Evolutionary conservation across 2,113 vertebrate species (phyloP).

Genomic region (Alexandromys fortis): DNA sequence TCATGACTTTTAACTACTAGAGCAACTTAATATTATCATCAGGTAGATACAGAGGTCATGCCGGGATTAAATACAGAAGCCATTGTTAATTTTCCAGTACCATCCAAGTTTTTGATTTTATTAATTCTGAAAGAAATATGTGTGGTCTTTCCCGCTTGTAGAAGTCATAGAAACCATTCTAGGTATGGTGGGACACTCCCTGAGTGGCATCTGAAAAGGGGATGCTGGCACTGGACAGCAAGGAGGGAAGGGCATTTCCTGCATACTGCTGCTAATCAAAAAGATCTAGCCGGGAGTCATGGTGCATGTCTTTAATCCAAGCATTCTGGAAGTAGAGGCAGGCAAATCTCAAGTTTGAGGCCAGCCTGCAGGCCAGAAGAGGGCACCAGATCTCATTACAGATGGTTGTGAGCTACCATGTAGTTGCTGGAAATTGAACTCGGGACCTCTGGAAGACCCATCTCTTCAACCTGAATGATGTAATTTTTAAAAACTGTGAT

Average conservation of each 20-base stretch:
- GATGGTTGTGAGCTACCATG: background rate
- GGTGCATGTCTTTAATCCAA: background rate
- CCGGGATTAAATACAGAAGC: background rate
- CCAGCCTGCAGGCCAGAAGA: background rate
- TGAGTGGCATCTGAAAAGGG: background rate
- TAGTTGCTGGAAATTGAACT: background rate
- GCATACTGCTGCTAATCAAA: background rate
- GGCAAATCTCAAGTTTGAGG: no score
- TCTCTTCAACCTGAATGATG: background rate
- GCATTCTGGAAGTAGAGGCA: no score
- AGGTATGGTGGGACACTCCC: background rate
- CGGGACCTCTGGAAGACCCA: background rate
- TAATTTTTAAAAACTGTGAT: background rate
- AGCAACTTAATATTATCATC: background rate
- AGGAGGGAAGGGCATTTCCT: background rate
- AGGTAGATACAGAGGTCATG: background rate
- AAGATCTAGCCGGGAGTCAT: no score
- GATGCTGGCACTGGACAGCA: background rate
- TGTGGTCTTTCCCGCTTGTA: background rate
- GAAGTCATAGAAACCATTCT: background rate
- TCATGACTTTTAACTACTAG: background rate
- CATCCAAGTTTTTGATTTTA: background rate
- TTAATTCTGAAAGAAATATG: background rate
- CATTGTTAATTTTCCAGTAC: background rate
- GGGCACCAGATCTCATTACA: background rate